Evolutionary conservation across 2,888 invertebrate species (phyloP).

Genomic region (Melinaea menophilus): DNA sequence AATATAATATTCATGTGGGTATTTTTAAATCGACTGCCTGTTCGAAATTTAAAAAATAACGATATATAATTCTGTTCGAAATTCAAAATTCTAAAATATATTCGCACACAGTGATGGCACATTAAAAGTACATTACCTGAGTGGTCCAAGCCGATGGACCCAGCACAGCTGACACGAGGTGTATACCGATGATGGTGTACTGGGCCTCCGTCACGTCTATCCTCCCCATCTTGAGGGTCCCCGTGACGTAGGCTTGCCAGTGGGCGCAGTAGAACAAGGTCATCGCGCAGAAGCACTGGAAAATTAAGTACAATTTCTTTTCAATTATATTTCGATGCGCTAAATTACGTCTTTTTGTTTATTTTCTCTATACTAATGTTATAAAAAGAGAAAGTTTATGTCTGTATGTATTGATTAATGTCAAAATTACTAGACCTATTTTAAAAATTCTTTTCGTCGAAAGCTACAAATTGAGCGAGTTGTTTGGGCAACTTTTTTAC

Average conservation of each 20-base stretch:
- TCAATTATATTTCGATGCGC: too few species aligned
- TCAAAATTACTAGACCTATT: too few species aligned
- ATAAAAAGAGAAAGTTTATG: too few species aligned
- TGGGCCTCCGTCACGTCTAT: slow-evolving; percentile 99
- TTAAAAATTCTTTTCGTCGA: too few species aligned
- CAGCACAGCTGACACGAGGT: slow-evolving; percentile 90
- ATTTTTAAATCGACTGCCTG: slow-evolving; percentile 54
- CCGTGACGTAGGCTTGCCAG: slow-evolving; percentile 99
- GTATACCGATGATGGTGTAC: slow-evolving; percentile 92
- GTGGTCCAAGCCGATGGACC: slow-evolving; percentile 92
- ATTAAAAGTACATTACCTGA: slow-evolving; percentile 60
- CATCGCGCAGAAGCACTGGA: slow-evolving; percentile 94
- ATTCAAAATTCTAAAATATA: too few species aligned
- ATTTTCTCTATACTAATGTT: too few species aligned
- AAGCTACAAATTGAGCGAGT: too few species aligned
- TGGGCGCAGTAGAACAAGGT: slow-evolving; percentile 99
- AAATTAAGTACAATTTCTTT: slow-evolving; percentile 32
- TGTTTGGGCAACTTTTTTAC: too few species aligned
- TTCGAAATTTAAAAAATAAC: too few species aligned
- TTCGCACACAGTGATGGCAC: neutral
- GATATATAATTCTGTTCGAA: slow-evolving; percentile 2
- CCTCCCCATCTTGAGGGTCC: slow-evolving; percentile 91
- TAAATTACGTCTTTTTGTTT: too few species aligned
- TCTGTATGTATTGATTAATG: too few species aligned
- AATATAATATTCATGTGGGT: slow-evolving; percentile 60